These are phyloP conservation scores for Strix aluco DNA, from an alignment of 2,113 vertebrate species.

Conservation along the genomic window DNA sequence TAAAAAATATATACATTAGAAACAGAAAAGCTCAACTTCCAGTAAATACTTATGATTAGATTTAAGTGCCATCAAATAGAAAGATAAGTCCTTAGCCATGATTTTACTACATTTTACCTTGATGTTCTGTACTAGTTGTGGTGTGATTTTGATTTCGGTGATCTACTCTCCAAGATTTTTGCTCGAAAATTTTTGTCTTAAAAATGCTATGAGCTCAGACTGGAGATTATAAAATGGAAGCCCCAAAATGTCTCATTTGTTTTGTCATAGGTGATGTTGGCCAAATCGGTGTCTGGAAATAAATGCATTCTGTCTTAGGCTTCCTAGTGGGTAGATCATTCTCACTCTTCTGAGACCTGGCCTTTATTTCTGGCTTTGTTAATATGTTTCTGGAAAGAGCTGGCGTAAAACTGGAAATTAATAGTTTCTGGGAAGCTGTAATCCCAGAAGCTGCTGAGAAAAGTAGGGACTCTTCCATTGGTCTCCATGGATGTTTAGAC, in stretches of 20 bases:
- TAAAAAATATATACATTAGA: background rate
- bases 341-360: background rate
- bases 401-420: background rate
- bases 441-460: background rate
- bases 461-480: background rate
- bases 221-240: background rate
- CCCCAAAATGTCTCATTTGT: background rate
- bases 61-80: background rate
- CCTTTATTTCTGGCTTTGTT: background rate
- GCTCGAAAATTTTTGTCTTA: background rate
- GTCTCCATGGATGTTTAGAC: background rate
- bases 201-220: background rate
- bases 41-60: background rate
- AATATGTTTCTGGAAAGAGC: background rate
- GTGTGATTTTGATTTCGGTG: background rate
- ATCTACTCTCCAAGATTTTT: background rate
- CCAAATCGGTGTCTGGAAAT: background rate
- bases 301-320: rapidly evolving
- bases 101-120: background rate
- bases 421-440: background rate
- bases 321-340: background rate
- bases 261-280: background rate
- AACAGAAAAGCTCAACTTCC: background rate
- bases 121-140: background rate
- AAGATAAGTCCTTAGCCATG: background rate